Evolutionary conservation across 1,140 invertebrate genomes (phyloP).

Genomic region (Homalodisca vitripennis): DNA sequence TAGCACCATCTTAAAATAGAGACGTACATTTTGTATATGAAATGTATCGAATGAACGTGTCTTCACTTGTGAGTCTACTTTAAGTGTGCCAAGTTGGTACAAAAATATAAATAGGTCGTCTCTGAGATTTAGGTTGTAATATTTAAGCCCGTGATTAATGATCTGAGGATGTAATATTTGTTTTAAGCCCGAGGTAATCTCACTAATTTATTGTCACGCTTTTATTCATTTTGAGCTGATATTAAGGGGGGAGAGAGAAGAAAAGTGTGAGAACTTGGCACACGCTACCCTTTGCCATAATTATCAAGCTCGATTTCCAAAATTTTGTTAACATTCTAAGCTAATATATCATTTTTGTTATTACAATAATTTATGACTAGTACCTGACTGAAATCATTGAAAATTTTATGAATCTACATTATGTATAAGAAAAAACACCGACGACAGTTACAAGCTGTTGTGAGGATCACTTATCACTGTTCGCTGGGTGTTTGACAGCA

Average conservation of each 20-base stretch:
- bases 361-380: slow-evolving; percentile 7
- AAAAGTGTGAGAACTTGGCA: not conserved
- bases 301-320: slow-evolving; percentile 20
- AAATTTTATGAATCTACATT: too few relatives aligned
- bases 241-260: not conserved
- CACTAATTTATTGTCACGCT: not conserved
- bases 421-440: too few relatives aligned
- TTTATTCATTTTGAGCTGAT: not conserved
- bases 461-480: too few relatives aligned
- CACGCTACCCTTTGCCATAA: not conserved
- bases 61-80: not conserved
- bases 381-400: slow-evolving; percentile 16
- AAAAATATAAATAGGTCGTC: not conserved
- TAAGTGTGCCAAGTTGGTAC: slow-evolving; percentile 17
- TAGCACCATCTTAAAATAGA: slow-evolving; percentile 21
- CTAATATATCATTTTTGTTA: slow-evolving; percentile 21
- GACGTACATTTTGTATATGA: slow-evolving; percentile 19
- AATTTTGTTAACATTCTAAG: slow-evolving; percentile 30
- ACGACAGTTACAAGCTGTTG: too few relatives aligned
- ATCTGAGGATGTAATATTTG: not conserved
- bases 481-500: too few relatives aligned
- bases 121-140: not conserved
- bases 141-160: not conserved
- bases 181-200: not conserved
- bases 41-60: slow-evolving; percentile 9